These are phyloP conservation scores for Rhynchonema sp. DNA, from an alignment of 2,888 invertebrate genomes.

Conservation along the genomic window DNA sequence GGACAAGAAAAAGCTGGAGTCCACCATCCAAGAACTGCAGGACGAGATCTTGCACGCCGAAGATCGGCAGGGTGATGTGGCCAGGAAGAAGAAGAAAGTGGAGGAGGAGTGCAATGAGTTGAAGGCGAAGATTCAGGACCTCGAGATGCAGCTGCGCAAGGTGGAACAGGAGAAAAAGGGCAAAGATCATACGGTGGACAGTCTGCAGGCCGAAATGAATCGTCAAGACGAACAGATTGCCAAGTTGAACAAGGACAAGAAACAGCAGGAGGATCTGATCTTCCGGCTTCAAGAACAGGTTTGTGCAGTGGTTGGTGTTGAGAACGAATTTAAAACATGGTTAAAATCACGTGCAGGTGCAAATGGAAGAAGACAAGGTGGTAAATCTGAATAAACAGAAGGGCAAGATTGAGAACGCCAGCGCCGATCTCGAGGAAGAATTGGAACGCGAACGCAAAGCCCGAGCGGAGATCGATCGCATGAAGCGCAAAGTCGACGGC, in stretches of 20 bases:
- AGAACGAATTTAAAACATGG: slow-evolving; percentile 47
- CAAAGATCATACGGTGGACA: slow-evolving; percentile 7
- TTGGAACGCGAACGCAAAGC: slow-evolving; percentile 24
- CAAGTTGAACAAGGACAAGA: slow-evolving; percentile 6
- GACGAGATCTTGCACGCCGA: slow-evolving; percentile 37
- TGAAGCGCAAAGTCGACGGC: slow-evolving; percentile 21
- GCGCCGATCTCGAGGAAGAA: slow-evolving; percentile 27
- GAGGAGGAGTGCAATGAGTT: slow-evolving; percentile 75
- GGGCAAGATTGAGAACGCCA: slow-evolving; percentile 21
- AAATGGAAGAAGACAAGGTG: slow-evolving; percentile 25
- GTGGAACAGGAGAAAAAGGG: slow-evolving; percentile 24
- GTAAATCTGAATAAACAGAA: slow-evolving; percentile 27
- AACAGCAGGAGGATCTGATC: slow-evolving; percentile 68
- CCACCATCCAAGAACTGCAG: slow-evolving; percentile 20
- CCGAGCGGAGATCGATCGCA: slow-evolving; percentile 70
- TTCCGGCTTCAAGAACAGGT: slow-evolving; percentile 16
- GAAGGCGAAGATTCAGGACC: slow-evolving; percentile 21
- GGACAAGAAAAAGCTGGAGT: slow-evolving; percentile 88
- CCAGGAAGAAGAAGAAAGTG: slow-evolving; percentile 38
- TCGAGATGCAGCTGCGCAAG: slow-evolving; percentile 21
- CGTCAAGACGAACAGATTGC: slow-evolving; percentile 12
- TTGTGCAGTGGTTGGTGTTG: not conserved
- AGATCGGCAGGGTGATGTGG: slow-evolving; percentile 3
- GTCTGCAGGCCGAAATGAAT: slow-evolving; percentile 17
- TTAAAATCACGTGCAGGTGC: slow-evolving; percentile 9